Evolutionary conservation across 2,888 invertebrate genomes (phyloP).

Genomic region (Limnephilus lunatus): DNA sequence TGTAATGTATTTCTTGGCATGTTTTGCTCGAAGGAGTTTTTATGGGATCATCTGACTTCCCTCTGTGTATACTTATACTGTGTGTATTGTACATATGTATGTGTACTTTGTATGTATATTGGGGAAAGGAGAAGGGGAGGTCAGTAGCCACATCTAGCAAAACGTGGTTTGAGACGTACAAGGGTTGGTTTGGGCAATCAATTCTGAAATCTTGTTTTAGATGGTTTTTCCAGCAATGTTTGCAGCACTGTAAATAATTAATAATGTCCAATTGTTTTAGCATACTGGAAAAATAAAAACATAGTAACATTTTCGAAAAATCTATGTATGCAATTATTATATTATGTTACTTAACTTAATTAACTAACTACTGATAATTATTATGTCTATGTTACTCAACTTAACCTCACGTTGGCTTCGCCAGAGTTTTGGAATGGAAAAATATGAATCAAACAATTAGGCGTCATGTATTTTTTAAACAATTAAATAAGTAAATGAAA

Average conservation of each 20-base stretch:
- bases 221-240: neutral
- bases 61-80: neutral
- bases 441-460: no score
- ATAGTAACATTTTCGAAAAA: neutral
- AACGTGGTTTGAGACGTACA: neutral
- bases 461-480: no score
- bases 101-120: neutral
- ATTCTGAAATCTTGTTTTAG: neutral
- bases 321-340: no score
- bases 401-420: no score
- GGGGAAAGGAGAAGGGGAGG: neutral
- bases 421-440: no score
- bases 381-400: no score
- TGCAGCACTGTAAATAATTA: neutral
- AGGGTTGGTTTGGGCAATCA: neutral
- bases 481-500: no score
- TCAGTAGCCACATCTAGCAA: neutral
- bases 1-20: neutral
- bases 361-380: no score
- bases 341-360: no score
- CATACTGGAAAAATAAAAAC: neutral
- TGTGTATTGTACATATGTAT: neutral
- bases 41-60: neutral
- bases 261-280: neutral
- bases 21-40: neutral